Evolutionary conservation across 2,797 vertebrate species (phyloP), one percentile per base, ranked within the genome.

Genomic region (Pelochelys cantorii): DNA sequence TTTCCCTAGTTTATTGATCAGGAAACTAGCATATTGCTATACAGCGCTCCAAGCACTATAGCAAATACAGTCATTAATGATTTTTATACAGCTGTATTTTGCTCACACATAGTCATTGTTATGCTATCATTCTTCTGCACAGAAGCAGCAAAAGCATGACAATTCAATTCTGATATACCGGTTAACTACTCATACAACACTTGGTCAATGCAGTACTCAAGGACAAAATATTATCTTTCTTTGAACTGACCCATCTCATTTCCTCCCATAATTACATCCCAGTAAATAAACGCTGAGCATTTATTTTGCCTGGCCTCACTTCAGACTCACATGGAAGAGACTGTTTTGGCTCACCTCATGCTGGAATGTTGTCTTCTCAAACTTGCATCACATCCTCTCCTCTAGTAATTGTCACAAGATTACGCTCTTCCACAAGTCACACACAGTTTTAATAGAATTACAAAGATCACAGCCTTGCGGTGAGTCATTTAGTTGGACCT

Each of bases 331-430:
- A 93, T 80, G 57, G n/a, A 83, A 84, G 59, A 57, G 77, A 62
- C 81, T 86, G 77, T 59, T 93, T 94, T 86, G 86, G 79, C 65
- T 92, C 88, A 87, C 77, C 94, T 89, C 79, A 60, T 55, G 17
- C 53, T 82, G 92, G 92, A 95, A 96, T 90, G 93, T 75, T 82
- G 88, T 81, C 59, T 75, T 82, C 77, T 92, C 88, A 94, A 92
- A 84, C 60, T 59, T 53, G 78, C 81, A 91, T 87, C 91, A 27
- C 42, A 77, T 52, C 23, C 13, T 77, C 11, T 52, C 13, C 74
- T 27, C 42, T 77, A 52, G 7, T 25, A 52, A 27, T 42, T 15
- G 12, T 4, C 74, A 77, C 74, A 29, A 77, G 74, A 77, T 77
- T 77, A 77, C 25, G 9, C 14, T 52, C 14, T 52, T 77, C 25